Conservation (phyloP, 1,140 invertebrate species). For the Solenopsis invicta region DNA sequence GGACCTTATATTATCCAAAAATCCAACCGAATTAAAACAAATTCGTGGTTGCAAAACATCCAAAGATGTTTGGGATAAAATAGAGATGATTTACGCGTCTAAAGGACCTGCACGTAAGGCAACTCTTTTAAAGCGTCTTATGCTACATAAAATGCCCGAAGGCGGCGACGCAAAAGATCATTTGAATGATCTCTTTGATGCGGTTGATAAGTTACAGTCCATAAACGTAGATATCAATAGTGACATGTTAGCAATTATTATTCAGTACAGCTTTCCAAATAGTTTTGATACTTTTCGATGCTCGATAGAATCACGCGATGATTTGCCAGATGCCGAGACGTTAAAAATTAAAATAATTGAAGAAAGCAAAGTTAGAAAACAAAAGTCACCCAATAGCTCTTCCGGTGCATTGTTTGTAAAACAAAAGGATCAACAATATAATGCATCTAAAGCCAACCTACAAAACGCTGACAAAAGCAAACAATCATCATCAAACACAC, state of each 20-base stretch:
- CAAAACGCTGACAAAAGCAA: too few species aligned
- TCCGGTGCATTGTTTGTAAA: neutral
- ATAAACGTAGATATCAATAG: constrained; percentile 4
- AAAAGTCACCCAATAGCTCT: neutral
- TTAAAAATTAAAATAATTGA: constrained; percentile 34
- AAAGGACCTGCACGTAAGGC: constrained; percentile 45
- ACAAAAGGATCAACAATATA: neutral
- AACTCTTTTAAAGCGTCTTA: neutral
- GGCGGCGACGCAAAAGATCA: neutral
- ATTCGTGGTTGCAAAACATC: neutral
- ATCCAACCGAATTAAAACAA: constrained; percentile 5
- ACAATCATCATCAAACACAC: too few species aligned
- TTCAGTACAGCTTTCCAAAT: neutral
- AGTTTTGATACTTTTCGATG: constrained; percentile 10
- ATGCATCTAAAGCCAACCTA: too few species aligned
- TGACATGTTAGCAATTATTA: neutral
- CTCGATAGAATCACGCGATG: constrained; percentile 1
- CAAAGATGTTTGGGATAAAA: neutral
- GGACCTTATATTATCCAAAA: neutral
- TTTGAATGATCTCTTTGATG: neutral
- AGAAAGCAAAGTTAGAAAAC: constrained; percentile 7
- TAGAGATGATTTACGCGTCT: constrained; percentile 49
- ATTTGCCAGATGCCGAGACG: neutral
- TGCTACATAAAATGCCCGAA: neutral
- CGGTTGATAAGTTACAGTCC: neutral